Evolutionary conservation across 2,797 vertebrate species (phyloP), one percentile per base, ranked within the genome.

Genomic region (Chaetophractus vellerosus): DNA sequence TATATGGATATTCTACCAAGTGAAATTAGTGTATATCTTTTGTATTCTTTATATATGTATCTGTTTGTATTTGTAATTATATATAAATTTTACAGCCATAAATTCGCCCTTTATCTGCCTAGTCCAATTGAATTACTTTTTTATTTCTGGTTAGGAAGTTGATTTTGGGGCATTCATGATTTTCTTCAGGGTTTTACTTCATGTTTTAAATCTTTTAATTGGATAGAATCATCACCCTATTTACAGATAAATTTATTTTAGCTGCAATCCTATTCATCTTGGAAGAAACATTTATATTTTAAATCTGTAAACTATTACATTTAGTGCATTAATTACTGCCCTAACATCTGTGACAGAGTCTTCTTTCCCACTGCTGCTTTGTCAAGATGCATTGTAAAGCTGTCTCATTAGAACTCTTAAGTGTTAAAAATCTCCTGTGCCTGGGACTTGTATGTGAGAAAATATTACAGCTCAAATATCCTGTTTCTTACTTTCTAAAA

Each of bases 171-270:
- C 23, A 55, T 52, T 68, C 26, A 61, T 87, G 61, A 76, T 94
- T 95, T 91, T 95, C 16, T 92, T 92, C 31, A 78, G 90, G 16
- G 59, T 80, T 90, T 76, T 63, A 48, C 16, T 80, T 28, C 82
- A 23, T 80, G 64, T 78, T 94, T 74, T 59, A 87, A 55, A 76
- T 82, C 19, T 90, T 91, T 83, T 90, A 90, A 63, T 87, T 91
- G 63, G 28, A 15, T 64, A 38, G 80, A 94, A n/a, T 76, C 80
- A 64, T 33, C 33, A 86, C 24, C 24, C 26, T 81, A 41, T 57
- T 85, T 91, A 86, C 3, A 52, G 5, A 59, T 66, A 28, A 81
- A 19, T 83, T 79, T 61, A 31, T 89, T 21, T 83, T 57, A 71
- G 28, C 75, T 92, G 61, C 2, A 48, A 2, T 79, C 21, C 59